Conservation (phyloP, 2,113 vertebrate genomes). For the Gadus chalcogrammus region DNA sequence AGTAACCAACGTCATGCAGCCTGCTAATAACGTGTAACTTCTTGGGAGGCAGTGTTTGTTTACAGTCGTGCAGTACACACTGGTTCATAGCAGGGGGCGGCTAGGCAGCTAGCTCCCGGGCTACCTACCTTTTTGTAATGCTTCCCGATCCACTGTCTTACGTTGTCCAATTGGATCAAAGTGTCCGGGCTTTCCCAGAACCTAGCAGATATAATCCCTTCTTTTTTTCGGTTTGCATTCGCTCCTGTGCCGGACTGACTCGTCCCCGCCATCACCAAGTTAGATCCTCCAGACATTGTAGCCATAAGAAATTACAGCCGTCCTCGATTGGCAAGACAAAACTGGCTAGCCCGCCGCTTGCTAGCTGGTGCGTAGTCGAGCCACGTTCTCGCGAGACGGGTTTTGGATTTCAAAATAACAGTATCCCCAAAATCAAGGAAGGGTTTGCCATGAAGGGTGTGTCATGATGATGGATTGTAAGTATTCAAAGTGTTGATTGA, state of each 20-base stretch:
- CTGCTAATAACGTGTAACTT: neutral
- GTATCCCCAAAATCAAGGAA: too few species aligned
- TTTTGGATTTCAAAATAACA: too few species aligned
- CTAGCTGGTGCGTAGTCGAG: constrained; percentile 47
- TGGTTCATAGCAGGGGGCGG: constrained; percentile 40
- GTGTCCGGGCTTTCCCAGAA: constrained; percentile 90
- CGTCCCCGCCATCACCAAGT: constrained; percentile 47
- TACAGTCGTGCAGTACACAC: constrained; percentile 36
- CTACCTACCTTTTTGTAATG: constrained; percentile 90
- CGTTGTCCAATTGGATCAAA: constrained; percentile 81
- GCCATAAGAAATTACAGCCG: constrained; percentile 51
- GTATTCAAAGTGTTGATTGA: too few species aligned
- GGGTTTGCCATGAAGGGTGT: too few species aligned
- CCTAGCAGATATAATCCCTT: constrained; percentile 81
- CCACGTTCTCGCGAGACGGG: neutral
- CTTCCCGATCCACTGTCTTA: constrained; percentile 87
- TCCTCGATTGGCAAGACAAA: constrained; percentile 47
- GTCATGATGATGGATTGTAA: too few species aligned
- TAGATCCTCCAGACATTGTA: constrained; percentile 63
- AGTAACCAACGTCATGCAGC: neutral
- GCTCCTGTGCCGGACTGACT: constrained; percentile 49
- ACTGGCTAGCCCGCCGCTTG: constrained; percentile 52
- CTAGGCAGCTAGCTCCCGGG: constrained; percentile 38
- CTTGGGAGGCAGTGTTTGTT: constrained; percentile 39
- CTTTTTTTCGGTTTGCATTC: constrained; percentile 74